Evolutionary conservation across 2,797 vertebrate genomes (phyloP).

Genomic region (Leucoraja ocellata): DNA sequence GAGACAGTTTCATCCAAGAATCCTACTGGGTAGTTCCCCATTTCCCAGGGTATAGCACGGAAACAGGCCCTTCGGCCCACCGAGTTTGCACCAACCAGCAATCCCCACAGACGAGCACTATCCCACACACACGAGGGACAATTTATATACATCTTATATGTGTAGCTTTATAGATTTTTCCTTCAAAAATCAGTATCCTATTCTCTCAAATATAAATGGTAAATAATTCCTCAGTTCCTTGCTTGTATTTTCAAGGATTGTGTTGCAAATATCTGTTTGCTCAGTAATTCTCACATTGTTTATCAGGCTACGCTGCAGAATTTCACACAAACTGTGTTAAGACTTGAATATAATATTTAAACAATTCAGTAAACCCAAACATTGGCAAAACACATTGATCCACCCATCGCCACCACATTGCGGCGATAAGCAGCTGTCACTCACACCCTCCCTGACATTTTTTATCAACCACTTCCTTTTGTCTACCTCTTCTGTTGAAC

Average conservation of each 20-base stretch:
- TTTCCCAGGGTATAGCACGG: neutral
- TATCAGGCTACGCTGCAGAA: neutral
- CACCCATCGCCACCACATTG: neutral
- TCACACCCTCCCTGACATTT: no score
- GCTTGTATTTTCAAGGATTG: neutral
- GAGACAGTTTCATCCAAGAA: neutral
- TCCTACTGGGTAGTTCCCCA: no score
- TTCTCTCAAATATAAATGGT: neutral
- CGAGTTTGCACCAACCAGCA: no score
- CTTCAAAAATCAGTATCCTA: neutral
- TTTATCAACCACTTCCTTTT: neutral
- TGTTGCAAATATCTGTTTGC: neutral
- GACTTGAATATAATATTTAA: neutral
- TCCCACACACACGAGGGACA: no score
- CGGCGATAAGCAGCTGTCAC: neutral
- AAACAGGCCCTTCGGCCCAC: no score
- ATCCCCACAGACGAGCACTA: no score
- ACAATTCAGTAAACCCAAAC: neutral
- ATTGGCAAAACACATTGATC: neutral
- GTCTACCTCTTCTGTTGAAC: neutral
- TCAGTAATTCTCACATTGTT: neutral
- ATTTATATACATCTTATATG: no score
- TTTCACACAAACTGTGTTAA: neutral
- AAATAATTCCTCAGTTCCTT: neutral
- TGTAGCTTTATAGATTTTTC: neutral